Evolutionary conservation across 2,888 invertebrate genomes (phyloP), one percentile per base, ranked within the genome.

Genomic region (Sceliomorpha sp.): DNA sequence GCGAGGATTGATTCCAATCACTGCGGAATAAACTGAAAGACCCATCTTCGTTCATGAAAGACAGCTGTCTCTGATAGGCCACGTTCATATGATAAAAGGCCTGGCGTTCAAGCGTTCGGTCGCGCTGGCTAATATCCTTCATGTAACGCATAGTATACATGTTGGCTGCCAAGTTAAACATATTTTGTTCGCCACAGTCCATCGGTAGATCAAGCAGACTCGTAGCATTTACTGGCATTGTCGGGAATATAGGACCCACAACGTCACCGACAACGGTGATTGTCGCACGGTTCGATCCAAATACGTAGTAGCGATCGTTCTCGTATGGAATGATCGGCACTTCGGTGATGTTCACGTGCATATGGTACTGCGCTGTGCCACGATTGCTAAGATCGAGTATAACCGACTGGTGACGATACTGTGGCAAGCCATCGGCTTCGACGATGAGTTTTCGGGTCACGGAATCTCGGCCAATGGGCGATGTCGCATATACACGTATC

Each of bases 111-210:
- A 94, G 89, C 0, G 94, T 94, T 39, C 93, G 91, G 86, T 96
- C 95, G 8, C 96, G 91, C 83, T 97, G 97, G 89, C 97, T 96
- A 51, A 97, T 95, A 59, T 94, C 90, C 5, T 97, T 91, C 95
- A 98, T 96, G 89, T 97, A 98, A 81, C 95, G 90, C 0, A 96
- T 93, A 0, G 96, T 95, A 89, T 96, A 96, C 88, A 98, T 92
- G 89, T 97, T 98, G 9, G 95, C 96, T 0, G 98, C 98, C 89
- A 99, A 98, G 75, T 97, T 97, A 89, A 97, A 99, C 91, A 98
- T 95, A 85, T 96, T 97, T 88, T 98, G 97, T 87, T 99, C 98
- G 0, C 95, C 98, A 0, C 94, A 94, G 83, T 96, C 96, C 96
- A 96, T 96, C 0, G 96, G 96, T 73, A 96, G 82, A 77, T 93